These are phyloP conservation scores for Plebejus anna DNA, from an alignment of 2,888 invertebrate species.

Conservation along the genomic window DNA sequence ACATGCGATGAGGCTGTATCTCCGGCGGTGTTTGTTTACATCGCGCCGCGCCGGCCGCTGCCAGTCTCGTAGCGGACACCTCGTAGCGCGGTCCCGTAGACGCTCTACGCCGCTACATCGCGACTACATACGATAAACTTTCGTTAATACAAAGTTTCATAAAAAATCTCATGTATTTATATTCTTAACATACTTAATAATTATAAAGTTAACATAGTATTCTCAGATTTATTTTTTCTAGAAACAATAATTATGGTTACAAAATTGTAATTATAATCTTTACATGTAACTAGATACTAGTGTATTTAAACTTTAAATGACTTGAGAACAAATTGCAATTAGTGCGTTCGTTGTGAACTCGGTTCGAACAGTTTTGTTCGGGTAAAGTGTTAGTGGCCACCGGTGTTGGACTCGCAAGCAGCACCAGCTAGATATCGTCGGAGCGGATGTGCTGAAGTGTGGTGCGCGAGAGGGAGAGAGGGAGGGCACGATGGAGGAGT, in stretches of 20 bases:
- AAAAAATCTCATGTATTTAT: too few relatives aligned
- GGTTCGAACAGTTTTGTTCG: background rate
- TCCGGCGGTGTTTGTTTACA: background rate
- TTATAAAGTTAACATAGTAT: background rate
- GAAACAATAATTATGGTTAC: background rate
- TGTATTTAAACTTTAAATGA: background rate
- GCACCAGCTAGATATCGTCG: background rate
- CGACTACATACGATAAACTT: background rate
- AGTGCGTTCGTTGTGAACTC: background rate
- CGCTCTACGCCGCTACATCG: background rate
- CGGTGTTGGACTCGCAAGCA: background rate
- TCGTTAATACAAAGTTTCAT: background rate
- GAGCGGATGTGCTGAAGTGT: background rate
- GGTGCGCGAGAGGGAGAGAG: background rate
- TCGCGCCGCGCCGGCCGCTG: background rate
- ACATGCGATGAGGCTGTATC: background rate
- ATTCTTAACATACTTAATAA: too few relatives aligned
- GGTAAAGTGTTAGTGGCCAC: background rate
- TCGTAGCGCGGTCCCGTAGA: conserved; percentile 17
- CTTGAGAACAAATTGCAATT: too few relatives aligned
- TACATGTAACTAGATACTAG: background rate
- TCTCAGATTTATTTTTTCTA: background rate
- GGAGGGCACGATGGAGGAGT: conserved; percentile 46
- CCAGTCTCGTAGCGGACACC: conserved; percentile 12
- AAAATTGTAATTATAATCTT: background rate